Evolutionary conservation across 1,140 invertebrate species (phyloP).

Genomic region (Drosophila sucinea): DNA sequence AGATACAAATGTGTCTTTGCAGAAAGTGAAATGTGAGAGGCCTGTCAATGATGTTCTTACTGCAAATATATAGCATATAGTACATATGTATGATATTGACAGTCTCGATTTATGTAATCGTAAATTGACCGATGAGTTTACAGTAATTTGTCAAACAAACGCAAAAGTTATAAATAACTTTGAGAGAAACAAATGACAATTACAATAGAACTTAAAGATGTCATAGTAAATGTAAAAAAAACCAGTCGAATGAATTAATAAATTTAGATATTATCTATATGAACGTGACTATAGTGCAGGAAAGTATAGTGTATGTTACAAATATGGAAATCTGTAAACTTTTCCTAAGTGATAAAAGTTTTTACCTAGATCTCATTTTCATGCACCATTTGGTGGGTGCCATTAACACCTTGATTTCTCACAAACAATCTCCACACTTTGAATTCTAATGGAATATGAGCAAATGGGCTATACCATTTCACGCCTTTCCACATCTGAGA

Average conservation of each 20-base stretch:
- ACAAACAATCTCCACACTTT: background rate
- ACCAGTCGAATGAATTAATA: background rate
- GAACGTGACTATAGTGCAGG: no score
- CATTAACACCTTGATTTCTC: background rate
- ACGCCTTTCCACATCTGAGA: background rate
- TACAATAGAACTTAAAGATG: background rate
- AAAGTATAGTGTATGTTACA: background rate
- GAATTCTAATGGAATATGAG: no score
- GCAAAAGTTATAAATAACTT: conserved; percentile 2
- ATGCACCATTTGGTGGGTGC: conserved; percentile 4
- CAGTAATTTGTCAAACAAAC: conserved; percentile 7
- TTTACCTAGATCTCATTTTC: background rate
- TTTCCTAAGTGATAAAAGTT: background rate
- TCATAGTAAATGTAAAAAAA: background rate
- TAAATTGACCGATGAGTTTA: conserved; percentile 2
- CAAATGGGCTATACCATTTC: no score
- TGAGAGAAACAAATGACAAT: background rate
- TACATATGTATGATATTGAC: conserved; percentile 7
- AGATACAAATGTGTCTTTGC: conserved; percentile 48
- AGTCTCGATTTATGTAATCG: conserved; percentile 28
- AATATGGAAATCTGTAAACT: background rate
- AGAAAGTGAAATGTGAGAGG: conserved; percentile 49
- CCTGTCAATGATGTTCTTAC: conserved; percentile 24
- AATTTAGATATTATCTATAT: background rate
- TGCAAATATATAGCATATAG: conserved; percentile 10